Evolutionary conservation across 1,140 invertebrate genomes (phyloP), one percentile per base, ranked within the genome.

Genomic region (Pollicipes pollicipes): DNA sequence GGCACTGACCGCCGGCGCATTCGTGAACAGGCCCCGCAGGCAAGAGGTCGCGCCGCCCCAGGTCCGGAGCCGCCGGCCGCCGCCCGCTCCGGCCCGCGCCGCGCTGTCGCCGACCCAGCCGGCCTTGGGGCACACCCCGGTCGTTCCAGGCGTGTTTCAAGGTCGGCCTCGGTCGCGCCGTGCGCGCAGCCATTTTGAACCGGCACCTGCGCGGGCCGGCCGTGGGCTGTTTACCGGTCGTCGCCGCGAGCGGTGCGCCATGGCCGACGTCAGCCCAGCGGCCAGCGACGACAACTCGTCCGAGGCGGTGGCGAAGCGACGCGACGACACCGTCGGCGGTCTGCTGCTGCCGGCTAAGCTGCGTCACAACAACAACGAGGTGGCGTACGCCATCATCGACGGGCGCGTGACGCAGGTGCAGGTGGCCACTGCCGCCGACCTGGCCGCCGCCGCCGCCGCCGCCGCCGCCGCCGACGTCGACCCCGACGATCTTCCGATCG

Each of bases 381-480:
- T 66, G 64, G 64, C 64, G 10, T 66, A 66, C 28, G 64, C 64
- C 10, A 66, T 66, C 64, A 66, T 66, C 64, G 64, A 66, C 64
- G 64, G 64, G 8, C 64, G 64, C n/a, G 8, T 66, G 17, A 66
- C 64, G n/a, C 64, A 66, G 64, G 64, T 66, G 64, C 64, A 66
- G 8, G 64, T 66, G 17, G 26, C 64, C n/a, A 28, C 64, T 8
- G 64, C 64, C 27, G n/a, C 26, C 27, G 64, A 66, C 28, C 28
- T 66, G 17, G 64, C 64, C 17, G 63, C 63, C 27, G n/a, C 24
- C 37, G 24, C 37, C 37, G 37, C 37, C 37, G 37, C 24, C 10
- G 10, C 37, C 10, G n/a, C 45, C 45, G 45, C 45, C 45, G 45
- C 45, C 6, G 45, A 58, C 10, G 17, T 58, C 45, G 45, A 58